Evolutionary conservation across 2,113 vertebrate species (phyloP), one percentile per base, ranked within the genome.

Genomic region (Nothobranchius kuhntae): DNA sequence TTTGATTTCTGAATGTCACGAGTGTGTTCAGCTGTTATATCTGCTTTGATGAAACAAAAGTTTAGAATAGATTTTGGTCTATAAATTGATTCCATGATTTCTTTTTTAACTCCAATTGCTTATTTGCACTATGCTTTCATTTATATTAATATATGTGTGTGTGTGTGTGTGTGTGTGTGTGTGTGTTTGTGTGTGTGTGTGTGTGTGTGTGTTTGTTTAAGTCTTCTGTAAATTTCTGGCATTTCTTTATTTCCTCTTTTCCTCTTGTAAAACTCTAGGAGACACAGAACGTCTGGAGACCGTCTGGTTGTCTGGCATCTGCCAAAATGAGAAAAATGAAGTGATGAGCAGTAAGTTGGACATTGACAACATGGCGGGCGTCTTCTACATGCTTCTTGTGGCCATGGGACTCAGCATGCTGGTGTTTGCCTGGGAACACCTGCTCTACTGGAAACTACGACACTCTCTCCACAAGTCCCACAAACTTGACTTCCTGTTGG

Each of bases 281-380:
- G 96, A 98, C 78, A 99, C 96, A 0, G 94, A 98, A 89, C 97
- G 96, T 58, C 87, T 99, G 88, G 95, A 99, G 91, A 98, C 96
- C 0, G 96, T 99, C 77, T 99, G 98, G 98, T 87, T 99, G 42
- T 98, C 98, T 0, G 98, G 98, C 11, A 98, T 99, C 91, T 99
- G 98, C 84, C 96, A 98, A 89, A 99, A 98, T 0, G 98, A 99
- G 93, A 99, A 99, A 93, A 99, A 98, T 0, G 98, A 99, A 75
- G 98, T 96, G 80, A 98, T 99, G 95, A 99, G 98, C 93, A 97
- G 95, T 88, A 99, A 99, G 84, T 85, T 99, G 89, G 97, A 99
- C 90, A 97, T 99, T 0, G 97, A 99, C 91, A 99, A 99, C 94
- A 99, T 99, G 97, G 98, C 98, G 0, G 98, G 98, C 0, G 98